Evolutionary conservation across 1,140 invertebrate species (phyloP).

Genomic region (Drosophila insularis): DNA sequence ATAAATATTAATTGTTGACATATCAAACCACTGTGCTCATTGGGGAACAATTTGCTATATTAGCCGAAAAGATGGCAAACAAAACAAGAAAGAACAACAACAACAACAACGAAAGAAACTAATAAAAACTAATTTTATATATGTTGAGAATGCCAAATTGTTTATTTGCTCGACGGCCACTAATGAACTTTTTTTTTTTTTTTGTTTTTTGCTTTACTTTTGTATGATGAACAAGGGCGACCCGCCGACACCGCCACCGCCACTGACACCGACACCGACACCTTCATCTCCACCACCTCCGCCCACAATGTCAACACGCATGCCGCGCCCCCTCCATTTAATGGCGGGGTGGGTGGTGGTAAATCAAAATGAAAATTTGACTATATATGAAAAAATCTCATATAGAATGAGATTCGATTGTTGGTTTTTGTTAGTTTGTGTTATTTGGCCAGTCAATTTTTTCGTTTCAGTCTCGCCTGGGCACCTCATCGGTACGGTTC

Average conservation of each 20-base stretch:
- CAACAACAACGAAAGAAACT: constrained; percentile 53
- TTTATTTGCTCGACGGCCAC: constrained; percentile 66
- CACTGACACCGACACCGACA: neutral
- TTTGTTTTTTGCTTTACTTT: constrained; percentile 24
- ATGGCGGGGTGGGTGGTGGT: constrained; percentile 15
- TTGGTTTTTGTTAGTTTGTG: constrained; percentile 23
- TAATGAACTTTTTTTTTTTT: constrained; percentile 56
- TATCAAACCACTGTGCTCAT: constrained; percentile 13
- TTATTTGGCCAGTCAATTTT: constrained; percentile 24
- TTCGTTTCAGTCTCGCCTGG: constrained; percentile 65
- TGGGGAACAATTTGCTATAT: constrained; percentile 23
- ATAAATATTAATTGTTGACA: neutral
- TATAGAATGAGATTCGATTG: constrained; percentile 63
- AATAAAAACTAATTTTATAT: constrained; percentile 72
- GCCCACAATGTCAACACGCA: constrained; percentile 43
- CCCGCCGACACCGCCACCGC: constrained; percentile 13
- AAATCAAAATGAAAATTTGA: constrained; percentile 41
- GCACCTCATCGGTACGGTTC: constrained; percentile 64
- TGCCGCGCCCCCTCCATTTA: neutral
- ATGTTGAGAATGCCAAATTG: constrained; percentile 54
- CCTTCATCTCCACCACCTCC: too few relatives aligned
- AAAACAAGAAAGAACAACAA: constrained; percentile 30
- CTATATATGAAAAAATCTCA: constrained; percentile 56
- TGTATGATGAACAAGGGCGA: constrained; percentile 19
- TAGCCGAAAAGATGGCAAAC: constrained; percentile 55